Conservation (phyloP, 2,113 vertebrate species). For the Nothobranchius furzeri region DNA sequence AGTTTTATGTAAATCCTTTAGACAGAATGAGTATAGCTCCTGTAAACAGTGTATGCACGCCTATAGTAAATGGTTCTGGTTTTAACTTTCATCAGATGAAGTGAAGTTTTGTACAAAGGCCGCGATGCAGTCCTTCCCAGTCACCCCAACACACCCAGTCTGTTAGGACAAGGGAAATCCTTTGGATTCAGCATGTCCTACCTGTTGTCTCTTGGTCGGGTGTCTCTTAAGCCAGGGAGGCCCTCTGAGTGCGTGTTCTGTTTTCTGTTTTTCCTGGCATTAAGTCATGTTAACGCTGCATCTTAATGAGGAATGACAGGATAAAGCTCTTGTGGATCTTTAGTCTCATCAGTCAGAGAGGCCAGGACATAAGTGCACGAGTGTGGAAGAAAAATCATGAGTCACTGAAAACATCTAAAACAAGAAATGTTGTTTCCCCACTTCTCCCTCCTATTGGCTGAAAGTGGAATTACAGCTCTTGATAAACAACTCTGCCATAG, state of each 20-base stretch:
- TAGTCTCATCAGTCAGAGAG: conserved; percentile 24
- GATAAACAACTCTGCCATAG: too few species aligned
- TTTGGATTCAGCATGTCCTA: conserved; percentile 54
- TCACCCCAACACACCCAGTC: conserved; percentile 35
- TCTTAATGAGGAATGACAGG: conserved; percentile 75
- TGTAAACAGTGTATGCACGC: too few species aligned
- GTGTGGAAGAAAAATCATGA: background rate
- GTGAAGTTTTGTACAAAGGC: too few species aligned
- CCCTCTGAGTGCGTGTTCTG: conserved; percentile 43
- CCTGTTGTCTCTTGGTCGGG: conserved; percentile 67
- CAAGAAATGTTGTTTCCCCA: too few species aligned
- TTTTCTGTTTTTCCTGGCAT: conserved; percentile 48
- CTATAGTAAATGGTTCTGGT: too few species aligned
- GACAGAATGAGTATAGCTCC: too few species aligned
- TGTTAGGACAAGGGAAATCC: conserved; percentile 72
- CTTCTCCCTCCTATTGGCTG: too few species aligned
- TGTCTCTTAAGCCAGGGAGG: conserved; percentile 56
- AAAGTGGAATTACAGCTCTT: too few species aligned
- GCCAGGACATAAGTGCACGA: conserved; percentile 3
- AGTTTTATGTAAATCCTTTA: too few species aligned
- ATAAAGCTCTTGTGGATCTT: conserved; percentile 64
- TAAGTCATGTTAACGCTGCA: conserved; percentile 56
- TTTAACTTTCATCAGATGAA: too few species aligned
- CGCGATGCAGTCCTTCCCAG: background rate
- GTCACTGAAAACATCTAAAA: background rate